phyloP scores from a whole-genome alignment of 2,113 vertebrate species.

The Ceratotherium simum region DNA sequence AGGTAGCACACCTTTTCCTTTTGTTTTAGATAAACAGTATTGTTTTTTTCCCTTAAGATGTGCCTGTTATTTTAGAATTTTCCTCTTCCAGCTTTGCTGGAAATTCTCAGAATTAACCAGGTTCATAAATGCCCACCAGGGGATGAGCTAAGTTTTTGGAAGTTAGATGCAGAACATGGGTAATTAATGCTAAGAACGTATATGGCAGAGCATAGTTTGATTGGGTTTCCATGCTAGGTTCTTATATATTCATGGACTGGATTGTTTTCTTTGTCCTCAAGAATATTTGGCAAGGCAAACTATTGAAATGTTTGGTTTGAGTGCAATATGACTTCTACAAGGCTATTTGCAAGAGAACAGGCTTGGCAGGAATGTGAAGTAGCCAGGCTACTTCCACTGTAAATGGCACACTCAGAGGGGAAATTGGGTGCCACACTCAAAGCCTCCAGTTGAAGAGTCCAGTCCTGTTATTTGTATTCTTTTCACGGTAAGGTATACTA shows the following conservation, averaged over 20 bases:
- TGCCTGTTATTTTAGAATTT: background rate
- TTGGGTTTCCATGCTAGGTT: background rate
- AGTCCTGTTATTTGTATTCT: background rate
- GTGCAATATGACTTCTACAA: background rate
- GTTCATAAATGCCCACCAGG: background rate
- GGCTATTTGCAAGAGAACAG: background rate
- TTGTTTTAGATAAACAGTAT: background rate
- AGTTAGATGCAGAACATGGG: background rate
- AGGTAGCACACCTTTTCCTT: background rate
- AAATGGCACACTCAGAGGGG: background rate
- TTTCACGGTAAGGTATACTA: background rate
- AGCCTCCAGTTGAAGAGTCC: background rate
- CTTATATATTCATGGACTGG: background rate
- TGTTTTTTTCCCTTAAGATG: too few relatives aligned
- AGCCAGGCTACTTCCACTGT: background rate
- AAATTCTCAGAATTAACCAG: background rate
- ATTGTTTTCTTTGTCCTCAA: background rate
- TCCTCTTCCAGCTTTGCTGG: background rate
- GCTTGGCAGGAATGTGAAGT: background rate
- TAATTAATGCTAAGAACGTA: background rate
- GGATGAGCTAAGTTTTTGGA: background rate
- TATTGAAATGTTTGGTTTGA: background rate
- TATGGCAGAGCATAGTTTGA: background rate
- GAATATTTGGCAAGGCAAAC: background rate
- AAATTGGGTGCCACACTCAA: background rate